These are phyloP conservation scores for Macropus fuliginosus DNA, from an alignment of 2,797 vertebrate species.

Conservation along the genomic window DNA sequence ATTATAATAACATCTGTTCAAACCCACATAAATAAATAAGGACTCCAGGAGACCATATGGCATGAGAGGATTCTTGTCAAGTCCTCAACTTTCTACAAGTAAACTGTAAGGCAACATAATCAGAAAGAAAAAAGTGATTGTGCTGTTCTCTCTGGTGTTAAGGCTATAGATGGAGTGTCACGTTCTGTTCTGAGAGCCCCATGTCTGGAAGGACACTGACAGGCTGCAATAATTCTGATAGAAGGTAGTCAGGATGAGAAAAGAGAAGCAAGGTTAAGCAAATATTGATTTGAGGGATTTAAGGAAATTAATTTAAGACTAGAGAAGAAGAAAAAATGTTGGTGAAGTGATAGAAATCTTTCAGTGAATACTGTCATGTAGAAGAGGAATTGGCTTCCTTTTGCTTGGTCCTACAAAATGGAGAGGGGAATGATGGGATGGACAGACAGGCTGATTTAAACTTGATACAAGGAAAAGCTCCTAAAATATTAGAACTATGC, in stretches of 20 bases:
- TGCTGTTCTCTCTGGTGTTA: background rate
- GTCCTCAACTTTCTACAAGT: background rate
- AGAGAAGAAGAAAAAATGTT: background rate
- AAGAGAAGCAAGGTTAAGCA: background rate
- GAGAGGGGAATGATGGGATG: background rate
- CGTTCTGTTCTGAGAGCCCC: background rate
- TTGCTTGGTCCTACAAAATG: background rate
- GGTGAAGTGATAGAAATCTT: background rate
- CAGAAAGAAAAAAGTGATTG: background rate
- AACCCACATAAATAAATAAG: too few species aligned
- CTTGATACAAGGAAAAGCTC: background rate
- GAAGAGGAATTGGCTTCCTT: background rate
- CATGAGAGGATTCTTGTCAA: too few species aligned
- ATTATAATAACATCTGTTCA: too few species aligned
- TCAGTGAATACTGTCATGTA: background rate
- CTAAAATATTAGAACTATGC: background rate
- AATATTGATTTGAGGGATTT: background rate
- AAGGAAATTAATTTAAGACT: background rate
- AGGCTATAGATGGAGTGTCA: too few species aligned
- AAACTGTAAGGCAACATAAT: background rate
- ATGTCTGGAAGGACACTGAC: background rate
- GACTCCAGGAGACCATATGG: too few species aligned
- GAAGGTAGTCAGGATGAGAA: background rate
- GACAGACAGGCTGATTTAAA: background rate
- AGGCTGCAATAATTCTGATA: background rate